Percentiles rank a stretch among this genome's conserved stretches.
phyloP scores from a whole-genome alignment of 2,113 vertebrate species.

The Fregetta grallaria region DNA sequence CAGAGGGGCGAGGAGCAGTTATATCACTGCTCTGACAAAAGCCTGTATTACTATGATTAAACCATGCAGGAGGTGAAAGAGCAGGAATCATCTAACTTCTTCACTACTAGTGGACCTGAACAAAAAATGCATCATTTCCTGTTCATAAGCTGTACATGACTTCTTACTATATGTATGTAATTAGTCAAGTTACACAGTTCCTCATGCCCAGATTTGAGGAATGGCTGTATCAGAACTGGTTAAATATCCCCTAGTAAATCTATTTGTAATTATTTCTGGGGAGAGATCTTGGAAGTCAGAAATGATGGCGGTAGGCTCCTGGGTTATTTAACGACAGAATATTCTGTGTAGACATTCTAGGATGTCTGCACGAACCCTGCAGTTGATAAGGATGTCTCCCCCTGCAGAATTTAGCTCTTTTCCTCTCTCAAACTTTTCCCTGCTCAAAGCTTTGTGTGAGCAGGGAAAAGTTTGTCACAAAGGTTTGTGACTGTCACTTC shows the following conservation, averaged over 20 bases:
- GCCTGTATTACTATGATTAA: neutral
- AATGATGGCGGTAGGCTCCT: neutral
- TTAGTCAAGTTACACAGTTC: neutral
- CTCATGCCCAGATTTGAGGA: neutral
- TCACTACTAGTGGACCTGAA: neutral
- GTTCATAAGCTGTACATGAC: neutral
- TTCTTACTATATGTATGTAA: rapidly evolving
- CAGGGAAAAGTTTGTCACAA: neutral
- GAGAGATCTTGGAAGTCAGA: neutral
- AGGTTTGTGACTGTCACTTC: neutral
- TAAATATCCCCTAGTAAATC: neutral
- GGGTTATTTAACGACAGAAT: neutral
- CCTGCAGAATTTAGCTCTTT: neutral
- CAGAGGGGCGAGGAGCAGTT: neutral
- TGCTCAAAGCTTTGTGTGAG: neutral
- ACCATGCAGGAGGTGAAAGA: neutral
- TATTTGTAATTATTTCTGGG: neutral
- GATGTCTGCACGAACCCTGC: neutral
- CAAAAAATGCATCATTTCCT: neutral
- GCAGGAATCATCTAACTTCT: neutral
- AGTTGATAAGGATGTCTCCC: neutral
- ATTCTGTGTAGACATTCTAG: neutral
- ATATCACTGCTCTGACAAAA: neutral
- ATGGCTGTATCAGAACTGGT: neutral
- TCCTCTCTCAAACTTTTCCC: neutral